A percentile compares a stretch with the other conserved stretches of the same genome.
phyloP scores from a whole-genome alignment of 2,888 invertebrate species.

The Leuctra nigra region DNA sequence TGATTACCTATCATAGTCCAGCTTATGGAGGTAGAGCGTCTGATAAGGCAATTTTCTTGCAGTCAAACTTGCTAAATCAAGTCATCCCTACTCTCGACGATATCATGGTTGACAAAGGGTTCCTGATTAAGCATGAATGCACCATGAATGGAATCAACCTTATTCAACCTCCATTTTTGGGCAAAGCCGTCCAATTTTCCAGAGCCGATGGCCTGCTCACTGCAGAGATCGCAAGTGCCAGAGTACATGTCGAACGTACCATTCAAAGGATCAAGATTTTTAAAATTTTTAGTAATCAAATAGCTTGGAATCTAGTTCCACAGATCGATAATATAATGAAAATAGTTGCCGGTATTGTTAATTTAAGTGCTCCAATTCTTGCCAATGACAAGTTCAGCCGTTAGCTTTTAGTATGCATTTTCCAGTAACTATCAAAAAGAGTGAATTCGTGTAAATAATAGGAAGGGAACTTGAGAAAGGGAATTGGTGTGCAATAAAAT shows the following conservation, averaged over 20 bases:
- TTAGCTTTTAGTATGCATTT: no score
- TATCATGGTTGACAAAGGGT: conserved; percentile 29
- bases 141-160: conserved; percentile 22
- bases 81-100: no score
- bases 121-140: conserved; percentile 16
- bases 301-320: not conserved
- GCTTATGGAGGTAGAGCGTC: no score
- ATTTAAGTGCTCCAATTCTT: not conserved
- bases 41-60: no score
- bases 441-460: no score
- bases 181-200: conserved; percentile 25
- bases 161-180: conserved; percentile 28
- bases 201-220: not conserved
- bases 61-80: no score
- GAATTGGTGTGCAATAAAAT: no score
- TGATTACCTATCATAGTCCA: no score
- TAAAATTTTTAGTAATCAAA: not conserved
- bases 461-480: no score
- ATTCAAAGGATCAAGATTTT: conserved; percentile 11
- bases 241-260: no score
- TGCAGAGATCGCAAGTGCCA: conserved; percentile 9
- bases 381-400: not conserved
- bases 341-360: not conserved
- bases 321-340: not conserved
- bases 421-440: no score